Percentiles rank a stretch among this genome's conserved stretches.
These are phyloP conservation scores for Bombus terrestris DNA, from an alignment of 1,140 invertebrate genomes.

Conservation along the genomic window DNA sequence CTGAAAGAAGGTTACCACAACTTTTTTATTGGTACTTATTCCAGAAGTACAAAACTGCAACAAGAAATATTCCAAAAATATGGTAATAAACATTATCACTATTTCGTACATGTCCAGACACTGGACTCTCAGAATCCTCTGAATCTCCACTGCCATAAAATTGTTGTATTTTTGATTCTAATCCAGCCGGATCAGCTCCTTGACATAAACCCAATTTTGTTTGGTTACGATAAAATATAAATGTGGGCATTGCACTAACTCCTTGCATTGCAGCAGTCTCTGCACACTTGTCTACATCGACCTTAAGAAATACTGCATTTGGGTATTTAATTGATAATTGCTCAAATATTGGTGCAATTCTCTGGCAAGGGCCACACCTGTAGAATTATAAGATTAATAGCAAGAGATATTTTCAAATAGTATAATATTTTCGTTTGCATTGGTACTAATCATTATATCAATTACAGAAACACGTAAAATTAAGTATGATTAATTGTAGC, in stretches of 20 bases:
- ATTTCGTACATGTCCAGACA: constrained; percentile 89
- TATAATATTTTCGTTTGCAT: too few relatives aligned
- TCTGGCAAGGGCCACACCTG: constrained; percentile 97
- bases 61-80: constrained; percentile 76
- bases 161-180: constrained; percentile 96
- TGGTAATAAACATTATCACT: constrained; percentile 74
- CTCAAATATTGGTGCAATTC: constrained; percentile 95
- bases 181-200: constrained; percentile 90
- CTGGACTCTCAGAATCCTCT: constrained; percentile 84
- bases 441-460: neutral
- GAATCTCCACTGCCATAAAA: constrained; percentile 89
- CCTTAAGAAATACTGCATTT: constrained; percentile 96
- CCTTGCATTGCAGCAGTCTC: constrained; percentile 93
- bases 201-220: constrained; percentile 90
- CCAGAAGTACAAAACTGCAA: constrained; percentile 75
- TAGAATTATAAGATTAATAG: constrained; percentile 35
- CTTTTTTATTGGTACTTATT: constrained; percentile 66
- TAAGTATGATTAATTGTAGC: neutral
- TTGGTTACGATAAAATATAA: constrained; percentile 95
- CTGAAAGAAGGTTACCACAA: constrained; percentile 51
- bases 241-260: constrained; percentile 98
- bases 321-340: constrained; percentile 93
- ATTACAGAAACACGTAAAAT: too few relatives aligned
- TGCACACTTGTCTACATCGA: constrained; percentile 95
- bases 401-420: neutral